Percentiles rank a stretch among this genome's conserved stretches.
Conservation (phyloP, 2,113 vertebrate genomes). For the Sialia sialis region DNA sequence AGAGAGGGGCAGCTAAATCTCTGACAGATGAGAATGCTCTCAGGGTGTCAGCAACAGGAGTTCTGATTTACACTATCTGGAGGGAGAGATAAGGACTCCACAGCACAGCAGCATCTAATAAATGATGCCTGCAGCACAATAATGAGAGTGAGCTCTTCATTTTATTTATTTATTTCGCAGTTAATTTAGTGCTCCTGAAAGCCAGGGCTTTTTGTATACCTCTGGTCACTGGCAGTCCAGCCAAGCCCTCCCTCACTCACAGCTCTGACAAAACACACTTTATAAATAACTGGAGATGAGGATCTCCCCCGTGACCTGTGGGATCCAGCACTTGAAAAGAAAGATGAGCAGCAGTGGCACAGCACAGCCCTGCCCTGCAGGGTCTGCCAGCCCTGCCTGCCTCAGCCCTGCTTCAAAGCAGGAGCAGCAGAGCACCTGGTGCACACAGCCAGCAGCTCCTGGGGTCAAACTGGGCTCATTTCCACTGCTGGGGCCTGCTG, state of each 20-base stretch:
- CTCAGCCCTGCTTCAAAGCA: neutral
- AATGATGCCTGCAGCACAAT: slow-evolving; percentile 52
- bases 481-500: neutral
- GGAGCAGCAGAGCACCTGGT: neutral
- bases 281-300: slow-evolving; percentile 42
- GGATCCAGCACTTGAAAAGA: slow-evolving; percentile 2
- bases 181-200: slow-evolving; percentile 57
- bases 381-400: neutral
- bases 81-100: slow-evolving; percentile 60
- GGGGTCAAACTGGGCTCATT: neutral
- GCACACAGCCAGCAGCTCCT: neutral
- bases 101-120: slow-evolving; percentile 58
- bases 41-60: slow-evolving; percentile 48
- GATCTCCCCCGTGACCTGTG: slow-evolving; percentile 17
- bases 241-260: neutral
- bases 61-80: slow-evolving; percentile 69
- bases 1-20: slow-evolving; percentile 53
- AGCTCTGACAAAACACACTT: slow-evolving; percentile 11
- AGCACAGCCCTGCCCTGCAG: neutral
- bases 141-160: slow-evolving; percentile 24
- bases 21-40: slow-evolving; percentile 58
- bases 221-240: slow-evolving; percentile 1
- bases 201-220: neutral
- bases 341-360: neutral
- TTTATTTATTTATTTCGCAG: slow-evolving; percentile 62